Base-by-base conservation (phyloP, 2,113 vertebrate species). In the Tyto alba region DNA sequence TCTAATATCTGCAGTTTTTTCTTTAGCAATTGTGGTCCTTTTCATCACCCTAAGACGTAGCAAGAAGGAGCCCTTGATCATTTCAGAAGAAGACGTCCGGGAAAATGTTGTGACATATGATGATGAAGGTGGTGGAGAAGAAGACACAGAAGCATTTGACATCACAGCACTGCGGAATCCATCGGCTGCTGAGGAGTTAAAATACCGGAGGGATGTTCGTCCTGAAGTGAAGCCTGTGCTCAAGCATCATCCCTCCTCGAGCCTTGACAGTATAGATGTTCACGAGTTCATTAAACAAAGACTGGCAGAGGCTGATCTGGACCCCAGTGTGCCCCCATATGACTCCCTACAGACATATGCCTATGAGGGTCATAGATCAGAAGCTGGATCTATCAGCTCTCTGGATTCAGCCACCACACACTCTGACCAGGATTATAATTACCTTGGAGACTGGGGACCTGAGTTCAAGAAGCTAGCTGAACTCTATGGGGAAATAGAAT, bases 41-140 rank as follows among this genome's bases (percentile, higher is more conserved):
- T 99, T 99, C 94, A 97, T 99, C 96, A 99, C 99, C 3, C 95
- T 99, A 96, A 98, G 99, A 85, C 98, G 98, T 45, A 99, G 99
- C 96, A 99, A 99, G 92, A 99, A 99, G 75, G 99, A 99, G 85
- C 99, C 99, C 1, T 98, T 99, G 48, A 99, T 99, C 89, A 99
- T 99, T 94, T 99, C 99, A 0, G 99, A 99, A 78, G 99, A 99
- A 96, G 99, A 99, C 6, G 98, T 99, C 22, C 95, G 99, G 47
- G 99, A 99, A 98, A 99, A 99, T 4, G 99, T 99, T 88, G 99
- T 99, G 74, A 99, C 99, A 16, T 99, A 99, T 2, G 99, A 99
- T 11, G 99, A 99, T 6, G 99, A 99, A 85, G 99, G 99, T 0
- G 99, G 99, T 0, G 99, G 99, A 9, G 99, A 99, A 96, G 99